These are phyloP conservation scores for Macrophya alboannulata DNA, from an alignment of 2,888 invertebrate species.

Conservation along the genomic window DNA sequence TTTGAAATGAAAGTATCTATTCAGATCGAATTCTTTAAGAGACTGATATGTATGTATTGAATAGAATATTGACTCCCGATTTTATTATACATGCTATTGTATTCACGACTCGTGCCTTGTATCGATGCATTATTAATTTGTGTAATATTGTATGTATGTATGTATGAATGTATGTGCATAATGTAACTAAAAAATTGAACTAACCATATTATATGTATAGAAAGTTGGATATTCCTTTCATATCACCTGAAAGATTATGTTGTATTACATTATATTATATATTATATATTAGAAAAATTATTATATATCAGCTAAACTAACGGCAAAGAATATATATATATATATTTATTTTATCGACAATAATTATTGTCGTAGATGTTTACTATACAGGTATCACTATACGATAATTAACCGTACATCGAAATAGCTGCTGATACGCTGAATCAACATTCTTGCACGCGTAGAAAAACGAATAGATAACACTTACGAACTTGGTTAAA, in stretches of 20 bases:
- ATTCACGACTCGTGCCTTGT: not conserved
- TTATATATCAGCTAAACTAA: not conserved
- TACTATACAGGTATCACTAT: not conserved
- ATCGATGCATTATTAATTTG: constrained; percentile 1
- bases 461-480: not conserved
- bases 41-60: not conserved
- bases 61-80: not conserved
- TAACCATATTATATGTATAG: no score
- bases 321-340: not conserved
- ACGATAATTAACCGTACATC: not conserved
- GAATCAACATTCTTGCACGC: not conserved
- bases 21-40: not conserved
- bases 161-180: not conserved
- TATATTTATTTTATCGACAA: not conserved
- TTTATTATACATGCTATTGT: constrained; percentile 3
- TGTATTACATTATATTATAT: no score
- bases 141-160: no score
- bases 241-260: not conserved
- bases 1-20: not conserved
- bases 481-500: not conserved
- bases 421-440: not conserved
- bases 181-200: not conserved
- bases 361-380: not conserved
- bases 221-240: not conserved
- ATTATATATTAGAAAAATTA: not conserved